Base-by-base conservation (phyloP, 2,113 vertebrate species). In the Centrocercus urophasianus region DNA sequence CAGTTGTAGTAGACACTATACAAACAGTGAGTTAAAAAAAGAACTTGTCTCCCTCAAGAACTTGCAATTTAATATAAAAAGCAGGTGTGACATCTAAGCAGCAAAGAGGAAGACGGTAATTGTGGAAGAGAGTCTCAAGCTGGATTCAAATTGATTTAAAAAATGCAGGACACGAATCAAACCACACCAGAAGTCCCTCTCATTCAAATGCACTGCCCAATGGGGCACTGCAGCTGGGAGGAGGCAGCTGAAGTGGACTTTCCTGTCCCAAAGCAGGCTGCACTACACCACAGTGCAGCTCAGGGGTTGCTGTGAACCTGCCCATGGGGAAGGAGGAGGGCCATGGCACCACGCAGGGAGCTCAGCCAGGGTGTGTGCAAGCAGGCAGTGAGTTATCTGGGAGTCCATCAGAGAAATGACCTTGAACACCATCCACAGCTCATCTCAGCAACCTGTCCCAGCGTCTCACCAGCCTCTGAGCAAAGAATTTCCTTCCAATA, bases 11-110 rank as follows among this genome's bases (percentile, higher is more conserved):
- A 95, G 54, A 56, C 30, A 79, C 8, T 70, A 24, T 52, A 86
- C 32, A 50, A 63, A 61, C n/a, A 61, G 28, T 4, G 24, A 88
- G 34, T 40, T 63, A 75, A 88, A 86, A 87, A 82, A 92, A 85
- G 43, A 65, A 47, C 32, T 83, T 30, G 19, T 27, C 32, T 90
- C 61, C 38, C 69, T 90, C 63, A 72, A 82, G 81, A 69, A 16
- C 70, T 63, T 73, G 36, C 78, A 66, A 56, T 61, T 78, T 83
- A 86, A 92, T 92, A 66, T 65, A 79, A 89, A 81, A 90, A 73
- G 21, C 78, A 90, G 45, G 70, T 87, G 74, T 89, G 50, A 18
- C 40, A 59, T n/a, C 56, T 25, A 90, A 54, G 56, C 76, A 90
- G 74, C n/a, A 42, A 79, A 30, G 42, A 88, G 34, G 65, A 94